These are phyloP conservation scores for Poecilobothrus nobilitatus DNA, from an alignment of 2,888 invertebrate genomes.

Conservation along the genomic window DNA sequence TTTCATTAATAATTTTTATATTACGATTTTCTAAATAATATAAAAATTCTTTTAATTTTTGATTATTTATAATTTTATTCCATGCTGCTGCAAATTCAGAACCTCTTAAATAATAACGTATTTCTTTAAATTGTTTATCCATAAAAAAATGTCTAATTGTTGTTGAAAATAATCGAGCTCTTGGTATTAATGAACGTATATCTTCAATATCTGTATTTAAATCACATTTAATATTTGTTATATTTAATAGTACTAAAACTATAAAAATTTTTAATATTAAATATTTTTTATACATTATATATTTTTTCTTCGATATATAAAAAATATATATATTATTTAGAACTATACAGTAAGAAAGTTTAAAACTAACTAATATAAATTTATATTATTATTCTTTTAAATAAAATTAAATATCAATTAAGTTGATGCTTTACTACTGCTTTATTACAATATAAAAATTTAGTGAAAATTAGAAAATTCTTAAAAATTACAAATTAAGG, in stretches of 20 bases:
- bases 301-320: too few relatives aligned
- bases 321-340: too few relatives aligned
- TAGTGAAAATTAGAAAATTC: too few relatives aligned
- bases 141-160: constrained; percentile 9
- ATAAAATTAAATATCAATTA: too few relatives aligned
- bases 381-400: too few relatives aligned
- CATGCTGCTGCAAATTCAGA: background rate
- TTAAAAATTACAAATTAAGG: too few relatives aligned
- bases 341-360: too few relatives aligned
- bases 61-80: background rate
- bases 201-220: background rate
- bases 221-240: background rate
- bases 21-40: background rate
- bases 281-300: background rate
- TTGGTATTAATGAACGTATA: background rate
- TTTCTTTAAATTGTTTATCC: background rate
- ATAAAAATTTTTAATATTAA: background rate
- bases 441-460: too few relatives aligned
- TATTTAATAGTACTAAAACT: background rate
- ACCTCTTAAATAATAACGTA: background rate
- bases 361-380: too few relatives aligned
- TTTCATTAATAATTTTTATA: background rate
- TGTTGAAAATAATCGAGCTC: background rate
- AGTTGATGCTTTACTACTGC: too few relatives aligned
- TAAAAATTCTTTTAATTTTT: background rate